Evolutionary conservation across 2,888 invertebrate genomes (phyloP).

Genomic region (Gari tellinella): DNA sequence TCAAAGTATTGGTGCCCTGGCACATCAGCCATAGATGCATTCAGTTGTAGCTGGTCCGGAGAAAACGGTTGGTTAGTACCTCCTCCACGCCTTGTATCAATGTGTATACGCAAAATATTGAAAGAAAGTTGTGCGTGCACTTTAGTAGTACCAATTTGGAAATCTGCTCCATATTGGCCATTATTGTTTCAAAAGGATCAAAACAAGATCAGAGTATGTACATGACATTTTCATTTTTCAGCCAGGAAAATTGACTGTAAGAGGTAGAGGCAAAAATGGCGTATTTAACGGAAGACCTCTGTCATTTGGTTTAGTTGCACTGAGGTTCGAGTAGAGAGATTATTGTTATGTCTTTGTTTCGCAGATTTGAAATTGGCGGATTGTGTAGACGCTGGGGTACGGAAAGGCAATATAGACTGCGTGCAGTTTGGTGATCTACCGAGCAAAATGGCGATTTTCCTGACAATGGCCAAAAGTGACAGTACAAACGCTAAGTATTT

Average conservation of each 20-base stretch:
- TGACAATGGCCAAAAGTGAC: conserved; percentile 28
- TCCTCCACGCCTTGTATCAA: too few species aligned
- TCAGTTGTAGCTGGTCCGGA: too few species aligned
- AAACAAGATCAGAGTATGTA: conserved; percentile 4
- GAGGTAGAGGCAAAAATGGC: conserved; percentile 18
- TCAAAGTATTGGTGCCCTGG: too few species aligned
- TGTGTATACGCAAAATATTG: too few species aligned
- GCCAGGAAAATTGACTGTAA: conserved; percentile 21
- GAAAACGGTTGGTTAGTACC: too few species aligned
- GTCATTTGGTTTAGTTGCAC: conserved; percentile 19
- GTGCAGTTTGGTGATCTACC: conserved; percentile 16
- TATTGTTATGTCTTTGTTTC: conserved; percentile 5
- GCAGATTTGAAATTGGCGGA: conserved; percentile 11
- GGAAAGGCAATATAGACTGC: too few species aligned
- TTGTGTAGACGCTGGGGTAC: neutral
- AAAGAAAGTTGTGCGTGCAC: too few species aligned
- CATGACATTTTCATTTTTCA: conserved; percentile 9
- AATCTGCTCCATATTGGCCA: too few species aligned
- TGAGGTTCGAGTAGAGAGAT: conserved; percentile 5
- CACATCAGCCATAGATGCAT: too few species aligned
- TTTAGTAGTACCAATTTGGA: too few species aligned
- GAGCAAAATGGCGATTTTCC: conserved; percentile 22
- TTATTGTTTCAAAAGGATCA: too few species aligned
- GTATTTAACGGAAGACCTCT: conserved; percentile 21
- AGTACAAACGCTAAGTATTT: conserved; percentile 35